Conservation (phyloP, 2,797 vertebrate species). For the Bufotes viridis region DNA sequence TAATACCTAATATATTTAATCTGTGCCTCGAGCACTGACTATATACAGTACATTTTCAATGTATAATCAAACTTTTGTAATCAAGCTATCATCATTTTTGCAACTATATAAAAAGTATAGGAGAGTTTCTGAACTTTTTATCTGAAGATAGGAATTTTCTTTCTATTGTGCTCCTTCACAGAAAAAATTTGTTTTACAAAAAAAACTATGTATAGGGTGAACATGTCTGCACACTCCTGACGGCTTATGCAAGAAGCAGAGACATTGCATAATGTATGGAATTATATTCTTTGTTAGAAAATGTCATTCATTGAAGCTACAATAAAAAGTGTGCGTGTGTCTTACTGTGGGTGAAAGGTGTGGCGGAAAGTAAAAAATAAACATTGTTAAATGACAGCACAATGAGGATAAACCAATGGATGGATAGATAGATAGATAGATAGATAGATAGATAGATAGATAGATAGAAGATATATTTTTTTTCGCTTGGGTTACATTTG, state of each 20-base stretch:
- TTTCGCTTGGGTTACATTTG: too few relatives aligned
- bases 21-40: too few relatives aligned
- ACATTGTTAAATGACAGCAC: not conserved
- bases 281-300: not conserved
- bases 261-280: not conserved
- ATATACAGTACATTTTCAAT: too few relatives aligned
- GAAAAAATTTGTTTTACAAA: not conserved
- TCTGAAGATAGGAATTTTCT: not conserved
- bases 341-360: not conserved
- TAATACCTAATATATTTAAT: too few relatives aligned
- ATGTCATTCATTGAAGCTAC: not conserved
- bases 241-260: constrained; percentile 29
- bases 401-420: too few relatives aligned
- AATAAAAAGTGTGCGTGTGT: not conserved
- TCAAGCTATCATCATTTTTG: too few relatives aligned
- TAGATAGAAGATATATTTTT: too few relatives aligned
- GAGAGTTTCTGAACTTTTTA: not conserved
- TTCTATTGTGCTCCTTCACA: constrained; percentile 9
- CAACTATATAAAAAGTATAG: not conserved
- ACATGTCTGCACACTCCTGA: constrained; percentile 12
- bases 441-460: too few relatives aligned
- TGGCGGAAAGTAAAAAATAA: not conserved
- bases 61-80: too few relatives aligned
- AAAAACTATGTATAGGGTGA: constrained; percentile 11
- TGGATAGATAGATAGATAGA: too few relatives aligned